phyloP scores from a whole-genome alignment of 2,113 vertebrate genomes.

The Smithornis capensis region DNA sequence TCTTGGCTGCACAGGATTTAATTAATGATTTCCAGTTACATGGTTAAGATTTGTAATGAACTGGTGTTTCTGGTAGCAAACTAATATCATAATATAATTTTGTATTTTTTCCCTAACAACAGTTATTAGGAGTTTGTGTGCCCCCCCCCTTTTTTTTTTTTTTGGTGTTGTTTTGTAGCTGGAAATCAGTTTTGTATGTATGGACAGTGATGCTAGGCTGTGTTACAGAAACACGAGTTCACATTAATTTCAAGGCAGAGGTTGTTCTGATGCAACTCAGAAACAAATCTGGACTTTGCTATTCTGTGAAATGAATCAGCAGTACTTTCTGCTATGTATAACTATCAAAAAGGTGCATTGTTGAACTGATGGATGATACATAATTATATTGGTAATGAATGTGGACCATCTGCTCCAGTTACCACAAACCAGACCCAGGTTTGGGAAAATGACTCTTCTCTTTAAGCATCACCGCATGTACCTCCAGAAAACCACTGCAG shows the following conservation, averaged over 20 bases:
- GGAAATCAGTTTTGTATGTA: background rate
- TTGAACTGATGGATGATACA: background rate
- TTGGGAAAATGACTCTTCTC: background rate
- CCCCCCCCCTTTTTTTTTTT: background rate
- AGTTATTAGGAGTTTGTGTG: background rate
- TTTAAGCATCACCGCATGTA: background rate
- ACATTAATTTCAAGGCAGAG: background rate
- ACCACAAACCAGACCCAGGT: background rate
- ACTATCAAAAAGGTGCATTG: background rate
- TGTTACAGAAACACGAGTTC: background rate
- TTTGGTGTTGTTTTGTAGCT: background rate
- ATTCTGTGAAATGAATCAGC: background rate
- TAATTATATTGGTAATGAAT: background rate
- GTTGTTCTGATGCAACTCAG: background rate
- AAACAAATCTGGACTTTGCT: background rate
- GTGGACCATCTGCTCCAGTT: background rate
- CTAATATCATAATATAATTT: background rate
- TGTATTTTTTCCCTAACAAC: background rate
- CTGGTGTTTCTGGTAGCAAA: background rate
- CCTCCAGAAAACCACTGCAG: accelerated
- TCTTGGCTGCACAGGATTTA: slow-evolving; percentile 12
- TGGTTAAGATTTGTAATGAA: background rate
- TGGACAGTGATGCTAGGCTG: background rate
- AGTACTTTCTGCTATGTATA: background rate
- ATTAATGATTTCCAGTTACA: slow-evolving; percentile 28